Conservation (phyloP, 2,888 invertebrate species). For the Erpobdella octoculata region DNA sequence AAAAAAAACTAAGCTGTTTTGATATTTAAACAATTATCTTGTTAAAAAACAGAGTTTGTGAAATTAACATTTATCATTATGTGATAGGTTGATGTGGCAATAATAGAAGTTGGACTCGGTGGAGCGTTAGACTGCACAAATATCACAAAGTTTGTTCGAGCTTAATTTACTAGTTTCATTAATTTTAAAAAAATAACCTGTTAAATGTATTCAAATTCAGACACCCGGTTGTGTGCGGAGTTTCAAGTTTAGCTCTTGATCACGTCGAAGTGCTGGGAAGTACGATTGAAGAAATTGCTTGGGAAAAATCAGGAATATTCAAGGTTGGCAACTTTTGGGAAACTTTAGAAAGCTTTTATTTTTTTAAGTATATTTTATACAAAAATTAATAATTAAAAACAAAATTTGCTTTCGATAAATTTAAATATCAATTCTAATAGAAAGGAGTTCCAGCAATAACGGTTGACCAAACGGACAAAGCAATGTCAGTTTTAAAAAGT, state of each 20-base stretch:
- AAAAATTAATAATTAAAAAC: no score
- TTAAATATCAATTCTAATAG: slow-evolving; percentile 55
- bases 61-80: no score
- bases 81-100: slow-evolving; percentile 75
- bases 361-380: no score
- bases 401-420: no score
- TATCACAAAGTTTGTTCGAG: slow-evolving; percentile 62
- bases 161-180: background rate
- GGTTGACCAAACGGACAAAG: slow-evolving; percentile 56
- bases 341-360: background rate
- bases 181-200: no score
- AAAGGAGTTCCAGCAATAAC: slow-evolving; percentile 59
- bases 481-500: slow-evolving; percentile 58
- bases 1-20: no score
- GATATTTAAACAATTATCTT: no score
- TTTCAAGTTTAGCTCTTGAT: slow-evolving; percentile 82
- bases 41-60: no score
- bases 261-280: slow-evolving; percentile 76
- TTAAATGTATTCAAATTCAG: slow-evolving; percentile 51
- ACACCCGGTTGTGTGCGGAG: slow-evolving; percentile 76
- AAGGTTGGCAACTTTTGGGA: slow-evolving; percentile 56
- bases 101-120: slow-evolving; percentile 94
- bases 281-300: slow-evolving; percentile 77
- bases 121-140: slow-evolving; percentile 91
- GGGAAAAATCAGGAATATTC: slow-evolving; percentile 91